Evolutionary conservation across 2,888 invertebrate genomes (phyloP), one percentile per base, ranked within the genome.

Genomic region (Diabrotica balteata): DNA sequence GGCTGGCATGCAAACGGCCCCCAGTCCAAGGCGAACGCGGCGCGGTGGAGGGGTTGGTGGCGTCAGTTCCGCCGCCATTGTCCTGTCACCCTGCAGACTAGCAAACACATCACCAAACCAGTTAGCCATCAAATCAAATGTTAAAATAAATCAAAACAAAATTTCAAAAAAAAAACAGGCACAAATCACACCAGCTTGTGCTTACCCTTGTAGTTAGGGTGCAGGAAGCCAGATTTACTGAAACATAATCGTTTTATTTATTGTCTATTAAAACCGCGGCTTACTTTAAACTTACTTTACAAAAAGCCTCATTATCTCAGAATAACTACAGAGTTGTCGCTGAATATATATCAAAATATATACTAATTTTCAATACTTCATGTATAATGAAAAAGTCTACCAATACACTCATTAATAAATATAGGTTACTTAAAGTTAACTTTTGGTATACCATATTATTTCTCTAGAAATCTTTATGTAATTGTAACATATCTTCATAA

Each of bases 151-250:
- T 54, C 60, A 79, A 77, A 77, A 64, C 70, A 78, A 76, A 79
- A 75, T 68, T 75, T 5, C 32, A 76, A 79, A 79, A 74, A 80
- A 82, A 77, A 78, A 73, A 60, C 70, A 71, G 70, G 68, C 71
- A 73, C 78, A 70, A 76, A 60, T 79, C 81, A 82, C 81, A 81
- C 80, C 79, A 81, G 78, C 77, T 78, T 79, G 78, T 81, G 85
- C 87, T 88, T 87, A 88, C 87, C 87, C 83, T 87, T 86, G 83
- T 87, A 87, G 83, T 85, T 85, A 83, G 87, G 87, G 85, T 87
- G 87, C 82, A 87, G 86, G 83, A 86, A 86, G 84, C 86, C 86
- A 83, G 83, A 80, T 81, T 82, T 84, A 83, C 84, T 84, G 84
- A 83, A 84, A 84, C 80, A 69, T 63, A 45, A 67, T 54, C 66